Conservation (phyloP, 2,888 invertebrate genomes). For the Erebia epiphron region DNA sequence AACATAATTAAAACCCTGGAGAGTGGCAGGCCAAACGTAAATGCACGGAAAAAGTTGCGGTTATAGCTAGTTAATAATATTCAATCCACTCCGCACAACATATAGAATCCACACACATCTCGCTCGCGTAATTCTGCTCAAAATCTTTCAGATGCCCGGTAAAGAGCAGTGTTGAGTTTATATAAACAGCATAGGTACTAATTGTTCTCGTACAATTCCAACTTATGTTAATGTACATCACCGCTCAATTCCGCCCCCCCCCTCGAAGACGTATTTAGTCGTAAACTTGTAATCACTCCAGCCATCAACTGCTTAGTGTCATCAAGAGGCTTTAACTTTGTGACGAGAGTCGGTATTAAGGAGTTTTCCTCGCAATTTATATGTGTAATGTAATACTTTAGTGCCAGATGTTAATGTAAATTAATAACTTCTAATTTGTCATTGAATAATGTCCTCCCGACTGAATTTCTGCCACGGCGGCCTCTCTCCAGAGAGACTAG, state of each 20-base stretch:
- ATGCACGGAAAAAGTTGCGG: no score
- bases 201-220: neutral
- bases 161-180: no score
- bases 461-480: neutral
- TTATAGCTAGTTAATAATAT: no score
- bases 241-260: neutral
- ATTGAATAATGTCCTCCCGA: neutral
- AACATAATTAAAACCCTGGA: no score
- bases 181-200: neutral
- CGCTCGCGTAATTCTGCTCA: no score
- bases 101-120: no score
- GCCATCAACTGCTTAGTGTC: neutral
- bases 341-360: constrained; percentile 5
- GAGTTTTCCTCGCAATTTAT: constrained; percentile 2
- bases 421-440: neutral
- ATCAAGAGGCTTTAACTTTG: constrained; percentile 7
- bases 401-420: neutral
- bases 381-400: neutral
- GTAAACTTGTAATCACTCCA: constrained; percentile 6
- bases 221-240: neutral
- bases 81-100: no score
- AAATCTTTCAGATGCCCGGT: no score
- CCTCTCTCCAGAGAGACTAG: no score
- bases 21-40: no score
- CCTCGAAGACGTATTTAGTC: constrained; percentile 4